These are phyloP conservation scores for Aleiodes alternator DNA, from an alignment of 2,888 invertebrate species.

Conservation along the genomic window DNA sequence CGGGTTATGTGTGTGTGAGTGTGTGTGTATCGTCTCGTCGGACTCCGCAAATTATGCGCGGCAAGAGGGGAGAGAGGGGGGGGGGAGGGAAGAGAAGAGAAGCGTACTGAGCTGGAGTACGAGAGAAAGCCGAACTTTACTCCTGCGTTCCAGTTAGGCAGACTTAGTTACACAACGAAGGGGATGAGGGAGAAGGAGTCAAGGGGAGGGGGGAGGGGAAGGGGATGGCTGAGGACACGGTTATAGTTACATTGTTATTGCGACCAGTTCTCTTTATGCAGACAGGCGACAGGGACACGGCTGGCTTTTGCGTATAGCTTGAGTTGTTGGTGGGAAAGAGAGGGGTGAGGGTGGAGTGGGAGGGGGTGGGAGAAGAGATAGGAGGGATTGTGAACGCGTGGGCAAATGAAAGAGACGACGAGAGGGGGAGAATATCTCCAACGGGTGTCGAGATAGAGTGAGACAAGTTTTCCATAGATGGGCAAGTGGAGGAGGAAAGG, in stretches of 20 bases:
- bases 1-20: neutral
- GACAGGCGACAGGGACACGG: constrained; percentile 40
- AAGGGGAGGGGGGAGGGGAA: neutral
- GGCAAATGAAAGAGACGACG: constrained; percentile 21
- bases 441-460: constrained; percentile 33
- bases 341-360: constrained; percentile 14
- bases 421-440: constrained; percentile 5
- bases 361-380: constrained; percentile 8
- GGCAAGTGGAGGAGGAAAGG: neutral
- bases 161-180: constrained; percentile 40
- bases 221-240: neutral
- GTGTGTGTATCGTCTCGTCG: neutral
- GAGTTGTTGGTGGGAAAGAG: constrained; percentile 21
- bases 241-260: constrained; percentile 49
- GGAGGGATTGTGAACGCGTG: constrained; percentile 29
- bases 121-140: constrained; percentile 37
- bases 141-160: constrained; percentile 41
- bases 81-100: neutral
- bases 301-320: constrained; percentile 33
- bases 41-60: constrained; percentile 32
- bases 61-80: neutral
- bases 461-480: constrained; percentile 44
- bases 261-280: constrained; percentile 46
- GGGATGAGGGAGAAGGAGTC: constrained; percentile 9
- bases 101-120: neutral